Conservation (phyloP, 2,113 vertebrate genomes). For the Cavia porcellus region DNA sequence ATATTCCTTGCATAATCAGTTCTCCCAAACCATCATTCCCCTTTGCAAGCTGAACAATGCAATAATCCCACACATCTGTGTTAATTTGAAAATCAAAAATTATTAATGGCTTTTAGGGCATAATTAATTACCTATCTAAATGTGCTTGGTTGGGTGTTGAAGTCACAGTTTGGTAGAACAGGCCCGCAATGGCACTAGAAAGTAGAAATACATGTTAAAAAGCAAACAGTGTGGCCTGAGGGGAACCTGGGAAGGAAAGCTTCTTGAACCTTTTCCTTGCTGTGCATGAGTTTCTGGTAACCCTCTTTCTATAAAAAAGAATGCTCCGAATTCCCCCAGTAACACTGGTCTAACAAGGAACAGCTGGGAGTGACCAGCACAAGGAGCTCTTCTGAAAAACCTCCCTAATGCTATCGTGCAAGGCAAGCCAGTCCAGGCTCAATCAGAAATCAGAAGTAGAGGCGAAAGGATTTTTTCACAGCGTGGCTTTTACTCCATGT, state of each 20-base stretch:
- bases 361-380: background rate
- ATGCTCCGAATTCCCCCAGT: background rate
- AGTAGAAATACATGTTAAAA: background rate
- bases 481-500: background rate
- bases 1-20: background rate
- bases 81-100: background rate
- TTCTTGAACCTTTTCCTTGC: background rate
- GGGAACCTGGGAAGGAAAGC: background rate
- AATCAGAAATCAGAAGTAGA: background rate
- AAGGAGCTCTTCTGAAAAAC: background rate
- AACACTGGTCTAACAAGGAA: background rate
- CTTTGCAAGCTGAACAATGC: background rate
- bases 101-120: background rate
- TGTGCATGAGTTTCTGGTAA: background rate
- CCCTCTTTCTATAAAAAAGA: conserved; percentile 35
- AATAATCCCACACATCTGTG: background rate
- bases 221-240: background rate
- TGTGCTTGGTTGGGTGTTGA: background rate
- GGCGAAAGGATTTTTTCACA: background rate
- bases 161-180: background rate
- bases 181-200: background rate
- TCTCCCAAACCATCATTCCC: background rate
- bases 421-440: background rate
- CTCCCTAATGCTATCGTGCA: background rate
- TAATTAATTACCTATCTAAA: background rate